Evolutionary conservation across 2,113 vertebrate species (phyloP), one percentile per base, ranked within the genome.

Genomic region (Rhombomys opimus): DNA sequence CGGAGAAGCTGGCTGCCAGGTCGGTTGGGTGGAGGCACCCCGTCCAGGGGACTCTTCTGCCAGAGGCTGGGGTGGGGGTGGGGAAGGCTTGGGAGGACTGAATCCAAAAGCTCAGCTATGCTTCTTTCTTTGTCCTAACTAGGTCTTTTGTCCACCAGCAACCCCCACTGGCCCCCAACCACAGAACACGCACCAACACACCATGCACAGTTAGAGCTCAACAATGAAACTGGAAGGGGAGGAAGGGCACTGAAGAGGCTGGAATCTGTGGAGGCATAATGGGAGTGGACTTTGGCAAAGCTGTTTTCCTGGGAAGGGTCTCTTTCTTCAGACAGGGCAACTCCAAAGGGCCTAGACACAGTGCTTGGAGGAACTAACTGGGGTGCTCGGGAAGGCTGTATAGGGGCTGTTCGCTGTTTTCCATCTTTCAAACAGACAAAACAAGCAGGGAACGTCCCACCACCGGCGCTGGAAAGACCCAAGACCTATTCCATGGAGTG

Each of bases 21-120:
- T 97, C 46, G 54, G 76, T 22, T 67, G 90, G 96, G 38, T 87
- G 61, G 88, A 96, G 89, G 96, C 81, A 93, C 81, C 86, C 12
- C 70, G 97, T 88, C 95, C 7, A 0, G 88, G 87, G 87, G 78
- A 89, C 87, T 93, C 70, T 75, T 82, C 86, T 35, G 59, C 27
- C 20, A 67, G 88, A 75, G 86, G 23, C 73, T 91, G 88, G 87
- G 70, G 38, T 75, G 77, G 89, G 88, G 90, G 80, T 52, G 35
- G 72, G 88, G 80, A 15, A 65, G 13, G 38, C 52, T 75, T 25
- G 78, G 82, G 59, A 94, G 95, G 92, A 95, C 95, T 86, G 95
- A 96, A 96, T 93, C 97, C 95, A 93, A 97, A 94, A 96, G 94
- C 96, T 94, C 98, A 97, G 96, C 96, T 97, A 97, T 90, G 94